Evolutionary conservation across 1,140 invertebrate genomes (phyloP).

Genomic region (Phortica variegata): DNA sequence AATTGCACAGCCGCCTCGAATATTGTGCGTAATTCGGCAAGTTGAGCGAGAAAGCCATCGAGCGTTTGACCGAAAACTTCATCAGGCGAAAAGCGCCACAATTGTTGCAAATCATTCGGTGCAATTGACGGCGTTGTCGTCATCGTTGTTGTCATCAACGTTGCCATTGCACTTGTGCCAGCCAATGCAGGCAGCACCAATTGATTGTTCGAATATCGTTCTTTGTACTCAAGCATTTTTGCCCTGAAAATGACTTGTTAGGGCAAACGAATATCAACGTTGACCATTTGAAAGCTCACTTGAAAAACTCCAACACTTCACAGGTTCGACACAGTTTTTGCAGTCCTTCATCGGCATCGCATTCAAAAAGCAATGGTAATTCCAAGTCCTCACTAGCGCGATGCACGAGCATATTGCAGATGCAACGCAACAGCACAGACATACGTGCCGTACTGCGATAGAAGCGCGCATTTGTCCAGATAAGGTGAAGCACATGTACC

Average conservation of each 20-base stretch:
- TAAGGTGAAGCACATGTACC: slow-evolving; percentile 72
- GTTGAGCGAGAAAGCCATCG: slow-evolving; percentile 65
- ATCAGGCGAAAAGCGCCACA: slow-evolving; percentile 71
- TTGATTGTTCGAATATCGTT: slow-evolving; percentile 58
- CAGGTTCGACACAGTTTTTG: slow-evolving; percentile 36
- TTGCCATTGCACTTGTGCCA: slow-evolving; percentile 1
- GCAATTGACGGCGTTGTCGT: slow-evolving; percentile 1
- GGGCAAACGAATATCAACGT: not conserved
- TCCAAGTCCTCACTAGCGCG: slow-evolving; percentile 60
- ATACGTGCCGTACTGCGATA: slow-evolving; percentile 78
- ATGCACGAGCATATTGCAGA: slow-evolving; percentile 73
- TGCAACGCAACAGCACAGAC: slow-evolving; percentile 69
- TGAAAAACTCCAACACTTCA: slow-evolving; percentile 43
- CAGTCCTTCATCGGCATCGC: slow-evolving; percentile 60
- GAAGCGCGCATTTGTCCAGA: slow-evolving; percentile 84
- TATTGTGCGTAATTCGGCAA: slow-evolving; percentile 62
- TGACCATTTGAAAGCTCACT: slow-evolving; percentile 15
- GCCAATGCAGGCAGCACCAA: slow-evolving; percentile 48
- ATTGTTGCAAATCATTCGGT: slow-evolving; percentile 41
- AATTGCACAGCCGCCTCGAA: slow-evolving; percentile 75
- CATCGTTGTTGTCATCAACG: slow-evolving; percentile 29
- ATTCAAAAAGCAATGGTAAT: slow-evolving; percentile 66
- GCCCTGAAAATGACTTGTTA: slow-evolving; percentile 11
- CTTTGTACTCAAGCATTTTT: slow-evolving; percentile 38
- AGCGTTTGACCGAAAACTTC: slow-evolving; percentile 67